Percentiles rank a stretch among this genome's conserved stretches.
Conservation (phyloP, 2,113 vertebrate genomes). For the Benitochromis conjunctus region DNA sequence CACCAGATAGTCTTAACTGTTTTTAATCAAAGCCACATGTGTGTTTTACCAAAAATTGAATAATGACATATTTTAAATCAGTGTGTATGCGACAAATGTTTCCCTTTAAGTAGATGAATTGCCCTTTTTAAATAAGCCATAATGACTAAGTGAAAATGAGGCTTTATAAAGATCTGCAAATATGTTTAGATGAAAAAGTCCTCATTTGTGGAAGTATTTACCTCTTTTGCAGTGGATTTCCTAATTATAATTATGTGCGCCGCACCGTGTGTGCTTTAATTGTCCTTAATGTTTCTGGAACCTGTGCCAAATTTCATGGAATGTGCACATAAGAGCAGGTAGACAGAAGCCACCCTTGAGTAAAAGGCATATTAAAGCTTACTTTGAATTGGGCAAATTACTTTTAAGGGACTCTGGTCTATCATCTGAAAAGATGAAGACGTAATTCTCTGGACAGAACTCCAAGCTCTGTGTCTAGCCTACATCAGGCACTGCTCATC, state of each 20-base stretch:
- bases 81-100: background rate
- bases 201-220: background rate
- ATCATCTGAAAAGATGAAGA: background rate
- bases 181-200: background rate
- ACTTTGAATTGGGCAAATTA: background rate
- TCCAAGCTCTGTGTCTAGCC: background rate
- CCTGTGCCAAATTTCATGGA: background rate
- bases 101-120: background rate
- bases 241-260: background rate
- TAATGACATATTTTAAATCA: background rate
- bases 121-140: background rate
- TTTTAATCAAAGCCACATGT: background rate
- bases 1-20: background rate
- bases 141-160: background rate
- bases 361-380: background rate
- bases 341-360: background rate
- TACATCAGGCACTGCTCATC: background rate
- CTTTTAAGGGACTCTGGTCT: background rate
- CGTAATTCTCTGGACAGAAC: background rate
- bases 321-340: background rate
- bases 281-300: background rate
- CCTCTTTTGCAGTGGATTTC: background rate
- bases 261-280: background rate
- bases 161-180: background rate
- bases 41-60: background rate